These are phyloP conservation scores for Oncorhynchus gorbuscha DNA, from an alignment of 2,113 vertebrate species.

Conservation along the genomic window DNA sequence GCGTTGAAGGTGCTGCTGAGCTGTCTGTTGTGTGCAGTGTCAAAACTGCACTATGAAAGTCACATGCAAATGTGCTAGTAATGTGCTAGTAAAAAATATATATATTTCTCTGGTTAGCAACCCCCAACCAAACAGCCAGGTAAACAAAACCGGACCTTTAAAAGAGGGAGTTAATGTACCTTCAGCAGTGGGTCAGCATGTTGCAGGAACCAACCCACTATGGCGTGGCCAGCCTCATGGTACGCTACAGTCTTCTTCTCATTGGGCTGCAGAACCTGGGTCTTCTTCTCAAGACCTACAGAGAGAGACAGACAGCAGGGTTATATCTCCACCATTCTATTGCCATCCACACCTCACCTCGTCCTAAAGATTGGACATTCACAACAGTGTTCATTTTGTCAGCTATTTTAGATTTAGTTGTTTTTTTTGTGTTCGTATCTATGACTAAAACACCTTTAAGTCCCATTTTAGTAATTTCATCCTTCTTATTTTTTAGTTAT, in stretches of 20 bases:
- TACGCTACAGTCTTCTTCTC: constrained; percentile 90
- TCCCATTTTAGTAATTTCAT: no score
- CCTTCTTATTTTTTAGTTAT: no score
- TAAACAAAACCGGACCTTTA: not conserved
- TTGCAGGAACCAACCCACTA: constrained; percentile 88
- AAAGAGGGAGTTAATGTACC: constrained; percentile 59
- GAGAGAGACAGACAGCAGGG: not conserved
- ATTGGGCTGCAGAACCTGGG: constrained; percentile 87
- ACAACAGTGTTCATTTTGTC: not conserved
- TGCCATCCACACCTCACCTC: not conserved
- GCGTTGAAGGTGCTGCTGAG: constrained; percentile 46
- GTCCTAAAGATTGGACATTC: not conserved
- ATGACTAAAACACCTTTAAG: no score
- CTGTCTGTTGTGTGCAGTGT: no score
- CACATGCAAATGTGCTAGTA: not conserved
- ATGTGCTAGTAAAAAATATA: not conserved
- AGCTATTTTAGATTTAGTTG: no score
- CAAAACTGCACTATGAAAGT: not conserved
- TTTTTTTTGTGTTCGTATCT: no score
- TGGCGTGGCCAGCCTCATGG: constrained; percentile 87
- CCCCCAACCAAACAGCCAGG: not conserved
- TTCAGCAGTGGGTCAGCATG: constrained; percentile 90
- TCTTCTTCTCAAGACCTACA: constrained; percentile 89
- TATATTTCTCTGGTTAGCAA: not conserved
- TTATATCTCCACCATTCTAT: not conserved